Conservation (phyloP, 2,113 vertebrate genomes). For the Apodemus speciosus region DNA sequence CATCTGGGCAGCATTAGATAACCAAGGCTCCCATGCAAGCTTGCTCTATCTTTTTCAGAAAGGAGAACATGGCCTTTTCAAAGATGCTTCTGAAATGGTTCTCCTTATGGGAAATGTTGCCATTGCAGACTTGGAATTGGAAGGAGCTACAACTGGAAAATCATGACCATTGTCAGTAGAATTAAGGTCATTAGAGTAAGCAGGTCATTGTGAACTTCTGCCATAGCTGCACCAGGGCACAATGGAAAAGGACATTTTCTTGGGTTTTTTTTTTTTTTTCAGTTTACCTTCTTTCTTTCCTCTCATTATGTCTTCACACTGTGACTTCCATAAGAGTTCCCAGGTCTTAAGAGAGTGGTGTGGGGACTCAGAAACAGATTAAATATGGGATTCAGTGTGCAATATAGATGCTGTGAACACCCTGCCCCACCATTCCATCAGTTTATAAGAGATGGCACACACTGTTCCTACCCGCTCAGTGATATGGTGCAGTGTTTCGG, state of each 20-base stretch:
- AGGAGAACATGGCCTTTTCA: constrained; percentile 11
- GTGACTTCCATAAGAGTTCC: not conserved
- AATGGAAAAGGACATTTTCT: not conserved
- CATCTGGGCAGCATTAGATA: constrained; percentile 35
- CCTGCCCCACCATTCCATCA: not conserved
- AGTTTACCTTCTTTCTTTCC: not conserved
- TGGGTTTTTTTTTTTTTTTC: not conserved
- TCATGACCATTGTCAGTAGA: not conserved
- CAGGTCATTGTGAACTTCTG: not conserved
- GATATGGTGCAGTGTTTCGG: not conserved
- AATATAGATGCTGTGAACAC: not conserved
- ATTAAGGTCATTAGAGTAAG: not conserved
- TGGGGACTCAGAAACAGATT: not conserved
- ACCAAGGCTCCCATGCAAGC: not conserved
- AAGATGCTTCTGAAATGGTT: constrained; percentile 40
- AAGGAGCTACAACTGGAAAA: not conserved
- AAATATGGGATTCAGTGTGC: not conserved
- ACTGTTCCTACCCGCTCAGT: not conserved
- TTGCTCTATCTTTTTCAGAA: constrained; percentile 24
- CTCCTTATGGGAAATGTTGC: not conserved
- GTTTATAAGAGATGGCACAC: not conserved
- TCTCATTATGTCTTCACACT: not conserved
- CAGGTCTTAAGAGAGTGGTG: not conserved
- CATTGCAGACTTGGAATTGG: constrained; percentile 6
- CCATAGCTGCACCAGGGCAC: not conserved